Evolutionary conservation across 1,140 invertebrate species (phyloP), one percentile per base, ranked within the genome.

Genomic region (Ptiloglossa arizonensis): DNA sequence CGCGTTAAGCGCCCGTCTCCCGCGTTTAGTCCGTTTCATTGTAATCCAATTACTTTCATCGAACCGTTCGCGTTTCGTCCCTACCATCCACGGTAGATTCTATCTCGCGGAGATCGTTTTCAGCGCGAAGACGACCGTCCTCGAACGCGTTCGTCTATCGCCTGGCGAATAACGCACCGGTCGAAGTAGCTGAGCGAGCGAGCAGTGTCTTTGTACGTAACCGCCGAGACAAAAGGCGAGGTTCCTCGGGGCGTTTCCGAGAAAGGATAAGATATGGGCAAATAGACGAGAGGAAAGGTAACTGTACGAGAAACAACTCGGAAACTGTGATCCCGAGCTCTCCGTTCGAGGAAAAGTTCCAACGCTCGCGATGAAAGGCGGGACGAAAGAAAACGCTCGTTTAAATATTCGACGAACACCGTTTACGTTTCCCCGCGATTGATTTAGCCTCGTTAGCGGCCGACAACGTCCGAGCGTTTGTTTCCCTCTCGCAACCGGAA

Each of bases 361-460:
- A n/a, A 24, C 3, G 17, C 13, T 19, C 6, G 56, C 15, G 48
- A 46, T 13, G 15, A 48, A 35, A n/a, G 13, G n/a, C 29, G 50
- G 11, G 60, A 9, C 35, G 35, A 46, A 5, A 29, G n/a, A 32
- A 54, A 17, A 50, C 13, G 32, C 13, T 59, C 52, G 46, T 54
- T 79, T 62, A 79, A 79, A 73, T 79, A 79, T 79, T 64, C 69
- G 57, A 50, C 15, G 76, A 66, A 41, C 27, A 50, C 11, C 57
- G 59, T 44, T 56, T 54, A 64, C 35, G 19, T 32, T 64, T 77
- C 56, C 8, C 29, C 22, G 41, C 54, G 50, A 69, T 76, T 59
- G 41, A 17, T 76, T 67, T 67, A 44, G 38, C 27, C 8, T 67
- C 50, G 35, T 74, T 57, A 56, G 24, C 15, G 8, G 4, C 1